Evolutionary conservation across 2,797 vertebrate genomes (phyloP), one percentile per base, ranked within the genome.

Genomic region (Sitta carolinensis): DNA sequence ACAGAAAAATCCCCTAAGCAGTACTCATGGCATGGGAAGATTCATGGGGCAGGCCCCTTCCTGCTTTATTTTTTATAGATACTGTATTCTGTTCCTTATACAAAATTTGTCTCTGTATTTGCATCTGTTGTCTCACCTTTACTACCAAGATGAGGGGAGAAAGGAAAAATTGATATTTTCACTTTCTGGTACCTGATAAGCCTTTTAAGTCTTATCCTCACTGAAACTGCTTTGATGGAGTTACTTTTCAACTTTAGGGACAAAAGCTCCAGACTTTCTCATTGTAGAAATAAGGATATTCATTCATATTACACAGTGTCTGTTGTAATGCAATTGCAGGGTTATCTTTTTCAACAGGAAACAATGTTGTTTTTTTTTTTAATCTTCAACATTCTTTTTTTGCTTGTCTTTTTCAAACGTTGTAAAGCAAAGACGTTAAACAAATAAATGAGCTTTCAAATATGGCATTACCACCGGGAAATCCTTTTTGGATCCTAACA

Each of bases 251-350:
- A 7, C 47, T 64, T n/a, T 14, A 52, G 61, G 72, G 40, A 78
- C 34, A 84, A 86, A 90, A 78, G 4, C 7, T 75, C 8, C 12
- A 52, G 34, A 4, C 13, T 80, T 86, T 84, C 43, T 74, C 14
- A 40, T 1, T 78, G 62, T 38, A 69, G 36, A 68, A 89, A 86
- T 27, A 74, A 72, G 15, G 15, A 64, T 58, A 81, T 64, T 38
- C 22, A 68, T 16, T 1, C 0, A 12, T 34, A 22, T 54, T 54
- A 30, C 25, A 23, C 18, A 52, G 22, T 0, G 0, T 22, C 75
- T 79, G 11, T 40, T 81, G 10, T 18, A 64, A 52, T 45, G 42
- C 20, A 68, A 1, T 50, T 52, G 3, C 0, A 0, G 3, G 7
- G 4, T 59, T 75, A 26, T 34, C 9, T 72, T 55, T 82, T 20